These are phyloP conservation scores for Pogonocherus hispidulus DNA, from an alignment of 2,888 invertebrate genomes.

Conservation along the genomic window DNA sequence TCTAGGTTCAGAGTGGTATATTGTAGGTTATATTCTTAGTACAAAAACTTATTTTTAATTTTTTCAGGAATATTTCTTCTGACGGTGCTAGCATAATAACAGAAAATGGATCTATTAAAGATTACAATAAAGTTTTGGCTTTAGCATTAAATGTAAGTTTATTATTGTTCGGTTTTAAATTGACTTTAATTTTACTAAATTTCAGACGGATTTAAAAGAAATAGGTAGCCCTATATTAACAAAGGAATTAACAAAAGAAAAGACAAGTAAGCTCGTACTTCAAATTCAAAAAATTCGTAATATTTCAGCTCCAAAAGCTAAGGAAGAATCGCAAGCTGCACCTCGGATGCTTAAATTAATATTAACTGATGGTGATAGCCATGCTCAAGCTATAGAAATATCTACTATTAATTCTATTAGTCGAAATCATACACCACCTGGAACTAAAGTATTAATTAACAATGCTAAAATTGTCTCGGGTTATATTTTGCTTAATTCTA, in stretches of 20 bases:
- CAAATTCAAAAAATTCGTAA: slow-evolving; percentile 92
- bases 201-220: slow-evolving; percentile 83
- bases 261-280: slow-evolving; percentile 75
- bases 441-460: slow-evolving; percentile 82
- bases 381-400: slow-evolving; percentile 84
- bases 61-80: slow-evolving; percentile 80
- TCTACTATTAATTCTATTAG: slow-evolving; percentile 79
- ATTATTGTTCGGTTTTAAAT: slow-evolving; percentile 16
- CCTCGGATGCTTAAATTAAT: slow-evolving; percentile 88
- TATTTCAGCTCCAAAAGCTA: slow-evolving; percentile 90
- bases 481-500: slow-evolving; percentile 79
- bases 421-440: slow-evolving; percentile 81
- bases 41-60: not conserved
- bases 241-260: slow-evolving; percentile 76
- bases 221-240: slow-evolving; percentile 83
- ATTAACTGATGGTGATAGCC: slow-evolving; percentile 87
- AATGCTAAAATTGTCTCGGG: slow-evolving; percentile 75
- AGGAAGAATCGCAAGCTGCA: slow-evolving; percentile 86
- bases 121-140: slow-evolving; percentile 75
- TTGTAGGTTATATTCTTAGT: slow-evolving; percentile 22
- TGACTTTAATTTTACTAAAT: slow-evolving; percentile 37
- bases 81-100: slow-evolving; percentile 79
- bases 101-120: slow-evolving; percentile 75
- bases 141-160: slow-evolving; percentile 80
- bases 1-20: slow-evolving; percentile 58